Conservation (phyloP, 2,797 vertebrate genomes). For the Bradypodion pumilum region DNA sequence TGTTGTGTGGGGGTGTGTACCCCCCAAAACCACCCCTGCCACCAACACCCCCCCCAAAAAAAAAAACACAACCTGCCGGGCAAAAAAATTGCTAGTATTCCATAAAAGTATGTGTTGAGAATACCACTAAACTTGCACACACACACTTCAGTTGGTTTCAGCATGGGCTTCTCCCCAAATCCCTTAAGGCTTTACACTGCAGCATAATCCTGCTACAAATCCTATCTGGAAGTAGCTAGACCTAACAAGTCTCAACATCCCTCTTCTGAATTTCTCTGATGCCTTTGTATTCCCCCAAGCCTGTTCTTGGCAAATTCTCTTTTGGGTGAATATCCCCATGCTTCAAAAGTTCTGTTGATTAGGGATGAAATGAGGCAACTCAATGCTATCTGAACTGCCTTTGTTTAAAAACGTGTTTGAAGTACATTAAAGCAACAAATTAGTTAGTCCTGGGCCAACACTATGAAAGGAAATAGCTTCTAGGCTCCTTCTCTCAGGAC, state of each 20-base stretch:
- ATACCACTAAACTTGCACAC: background rate
- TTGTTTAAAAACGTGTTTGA: background rate
- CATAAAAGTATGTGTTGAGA: too few relatives aligned
- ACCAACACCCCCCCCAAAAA: too few relatives aligned
- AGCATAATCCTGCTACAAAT: conserved; percentile 26
- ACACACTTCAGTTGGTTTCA: background rate
- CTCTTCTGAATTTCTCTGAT: background rate
- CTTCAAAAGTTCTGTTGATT: background rate
- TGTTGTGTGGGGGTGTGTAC: too few relatives aligned
- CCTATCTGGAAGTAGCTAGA: background rate
- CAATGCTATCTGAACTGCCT: background rate
- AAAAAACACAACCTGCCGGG: too few relatives aligned
- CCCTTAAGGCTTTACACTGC: conserved; percentile 9
- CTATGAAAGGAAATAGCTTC: background rate
- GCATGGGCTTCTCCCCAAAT: background rate
- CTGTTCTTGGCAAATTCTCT: background rate
- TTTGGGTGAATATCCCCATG: background rate
- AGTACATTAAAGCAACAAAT: too few relatives aligned
- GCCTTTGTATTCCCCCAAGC: background rate
- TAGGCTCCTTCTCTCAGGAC: background rate
- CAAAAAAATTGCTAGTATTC: too few relatives aligned
- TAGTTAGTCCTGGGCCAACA: background rate
- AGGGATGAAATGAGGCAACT: background rate
- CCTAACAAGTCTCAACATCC: conserved; percentile 3
- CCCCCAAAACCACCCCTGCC: too few relatives aligned